phyloP scores from a whole-genome alignment of 2,113 vertebrate species.

The Tetraodon nigroviridis region DNA sequence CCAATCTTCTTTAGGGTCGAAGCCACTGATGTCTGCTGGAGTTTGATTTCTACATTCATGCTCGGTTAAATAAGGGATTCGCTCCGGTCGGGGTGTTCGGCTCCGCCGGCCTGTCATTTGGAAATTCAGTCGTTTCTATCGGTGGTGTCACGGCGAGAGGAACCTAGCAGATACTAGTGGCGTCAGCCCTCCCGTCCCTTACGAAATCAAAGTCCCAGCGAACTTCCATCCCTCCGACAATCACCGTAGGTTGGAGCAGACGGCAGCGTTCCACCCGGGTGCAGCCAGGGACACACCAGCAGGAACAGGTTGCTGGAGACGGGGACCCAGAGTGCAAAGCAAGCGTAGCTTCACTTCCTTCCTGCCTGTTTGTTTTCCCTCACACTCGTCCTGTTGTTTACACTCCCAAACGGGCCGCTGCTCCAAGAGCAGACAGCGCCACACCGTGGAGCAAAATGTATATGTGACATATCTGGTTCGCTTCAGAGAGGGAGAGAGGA shows the following conservation, averaged over 20 bases:
- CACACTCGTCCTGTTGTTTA: constrained; percentile 74
- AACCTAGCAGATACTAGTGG: no score
- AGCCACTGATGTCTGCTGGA: no score
- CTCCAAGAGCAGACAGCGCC: constrained; percentile 70
- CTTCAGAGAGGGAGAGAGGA: constrained; percentile 39
- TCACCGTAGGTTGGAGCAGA: constrained; percentile 45
- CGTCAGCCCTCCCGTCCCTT: no score
- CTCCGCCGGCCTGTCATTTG: no score
- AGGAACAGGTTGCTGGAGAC: constrained; percentile 55
- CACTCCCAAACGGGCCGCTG: constrained; percentile 71
- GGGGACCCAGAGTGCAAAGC: constrained; percentile 44
- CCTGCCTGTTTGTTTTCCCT: constrained; percentile 41
- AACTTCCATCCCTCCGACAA: constrained; percentile 46
- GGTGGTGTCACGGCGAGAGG: no score
- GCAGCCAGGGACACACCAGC: constrained; percentile 7
- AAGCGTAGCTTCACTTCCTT: constrained; percentile 44
- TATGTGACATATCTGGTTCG: constrained; percentile 72
- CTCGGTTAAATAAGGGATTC: no score
- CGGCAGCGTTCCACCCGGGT: constrained; percentile 7
- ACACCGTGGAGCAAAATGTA: constrained; percentile 74
- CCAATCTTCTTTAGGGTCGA: not conserved
- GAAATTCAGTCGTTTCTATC: no score
- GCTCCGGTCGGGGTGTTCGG: no score
- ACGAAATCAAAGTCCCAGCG: no score
- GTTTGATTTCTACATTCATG: no score